Percentiles rank a stretch among this genome's conserved stretches.
phyloP scores from a whole-genome alignment of 1,140 invertebrate species.

The Drosophila arawakana region DNA sequence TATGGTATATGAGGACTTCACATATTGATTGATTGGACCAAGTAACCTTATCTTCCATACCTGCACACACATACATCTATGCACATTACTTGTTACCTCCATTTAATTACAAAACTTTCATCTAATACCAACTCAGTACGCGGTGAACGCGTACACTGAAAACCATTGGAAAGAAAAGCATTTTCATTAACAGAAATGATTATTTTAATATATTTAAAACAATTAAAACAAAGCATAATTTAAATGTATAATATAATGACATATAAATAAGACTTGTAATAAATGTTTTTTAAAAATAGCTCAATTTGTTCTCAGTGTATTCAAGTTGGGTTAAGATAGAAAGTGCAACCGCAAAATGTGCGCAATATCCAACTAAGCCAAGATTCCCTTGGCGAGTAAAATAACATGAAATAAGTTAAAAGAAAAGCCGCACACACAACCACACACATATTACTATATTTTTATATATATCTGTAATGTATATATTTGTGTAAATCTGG shows the following conservation, averaged over 20 bases:
- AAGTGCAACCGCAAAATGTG: conserved; percentile 25
- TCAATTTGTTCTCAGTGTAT: not conserved
- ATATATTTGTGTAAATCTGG: conserved; percentile 4
- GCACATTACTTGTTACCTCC: conserved; percentile 19
- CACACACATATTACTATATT: not conserved
- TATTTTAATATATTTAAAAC: too few relatives aligned
- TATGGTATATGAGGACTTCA: conserved; percentile 18
- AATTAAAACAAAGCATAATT: too few relatives aligned
- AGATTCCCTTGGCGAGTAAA: not conserved
- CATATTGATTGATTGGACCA: conserved; percentile 43
- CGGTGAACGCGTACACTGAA: not conserved
- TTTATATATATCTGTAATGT: too few relatives aligned
- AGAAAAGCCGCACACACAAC: conserved; percentile 14
- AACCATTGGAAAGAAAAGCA: too few relatives aligned
- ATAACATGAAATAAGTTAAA: conserved; percentile 23
- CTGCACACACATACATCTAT: not conserved
- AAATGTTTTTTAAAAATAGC: too few relatives aligned
- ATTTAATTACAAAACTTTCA: conserved; percentile 44
- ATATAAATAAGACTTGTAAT: too few relatives aligned
- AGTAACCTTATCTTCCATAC: conserved; percentile 33
- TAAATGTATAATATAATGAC: too few relatives aligned
- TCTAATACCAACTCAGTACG: conserved; percentile 23
- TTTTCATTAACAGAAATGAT: too few relatives aligned
- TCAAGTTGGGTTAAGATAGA: not conserved
- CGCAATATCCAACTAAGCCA: conserved; percentile 19